These are phyloP conservation scores for Morphnarchus princeps DNA, from an alignment of 2,113 vertebrate species.

Conservation along the genomic window DNA sequence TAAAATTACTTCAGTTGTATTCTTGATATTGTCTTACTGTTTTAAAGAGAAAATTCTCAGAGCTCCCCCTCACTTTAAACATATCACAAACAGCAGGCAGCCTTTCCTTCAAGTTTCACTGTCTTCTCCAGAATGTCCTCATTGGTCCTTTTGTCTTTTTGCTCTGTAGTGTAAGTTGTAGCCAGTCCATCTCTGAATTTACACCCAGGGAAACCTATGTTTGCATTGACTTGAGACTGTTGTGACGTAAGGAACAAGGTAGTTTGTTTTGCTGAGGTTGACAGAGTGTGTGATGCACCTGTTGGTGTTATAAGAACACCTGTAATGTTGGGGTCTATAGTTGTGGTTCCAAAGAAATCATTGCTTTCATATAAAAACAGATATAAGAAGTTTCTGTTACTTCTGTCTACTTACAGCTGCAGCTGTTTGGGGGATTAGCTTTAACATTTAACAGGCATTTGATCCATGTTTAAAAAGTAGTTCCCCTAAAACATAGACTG, in stretches of 20 bases:
- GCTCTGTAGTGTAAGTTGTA: not conserved
- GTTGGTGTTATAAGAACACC: rapidly evolving
- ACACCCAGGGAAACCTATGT: not conserved
- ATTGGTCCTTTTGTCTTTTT: not conserved
- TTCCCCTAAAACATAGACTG: not conserved
- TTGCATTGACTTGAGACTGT: not conserved
- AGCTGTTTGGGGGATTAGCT: not conserved
- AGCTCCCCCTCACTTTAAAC: not conserved
- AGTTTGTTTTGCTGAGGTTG: not conserved
- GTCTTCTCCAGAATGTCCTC: not conserved
- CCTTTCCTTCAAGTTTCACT: not conserved
- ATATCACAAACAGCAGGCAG: not conserved
- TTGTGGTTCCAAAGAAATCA: not conserved
- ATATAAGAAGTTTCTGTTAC: not conserved
- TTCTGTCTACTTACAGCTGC: not conserved
- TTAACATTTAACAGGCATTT: not conserved
- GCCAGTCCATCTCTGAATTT: not conserved
- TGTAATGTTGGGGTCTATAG: not conserved
- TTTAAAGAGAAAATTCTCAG: not conserved
- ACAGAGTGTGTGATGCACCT: not conserved
- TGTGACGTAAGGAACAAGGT: not conserved
- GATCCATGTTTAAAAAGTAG: not conserved
- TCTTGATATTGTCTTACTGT: not conserved
- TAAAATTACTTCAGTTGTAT: not conserved
- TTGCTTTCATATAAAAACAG: not conserved